Base-by-base conservation (phyloP, 2,797 vertebrate species). In the Dryobates pubescens region DNA sequence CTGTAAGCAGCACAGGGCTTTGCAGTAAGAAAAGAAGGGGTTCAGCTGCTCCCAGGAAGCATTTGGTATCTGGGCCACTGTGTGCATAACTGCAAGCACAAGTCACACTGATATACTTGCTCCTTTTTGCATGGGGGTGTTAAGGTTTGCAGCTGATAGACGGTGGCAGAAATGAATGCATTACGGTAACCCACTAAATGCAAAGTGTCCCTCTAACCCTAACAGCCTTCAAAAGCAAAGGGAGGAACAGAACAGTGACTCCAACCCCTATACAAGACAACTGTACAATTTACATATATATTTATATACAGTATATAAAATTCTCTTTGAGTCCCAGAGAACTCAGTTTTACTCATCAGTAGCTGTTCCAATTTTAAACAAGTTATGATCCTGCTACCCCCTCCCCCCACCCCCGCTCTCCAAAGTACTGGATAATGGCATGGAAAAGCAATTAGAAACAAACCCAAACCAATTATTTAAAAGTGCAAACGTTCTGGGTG, bases 241-340 rank as follows among this genome's bases (percentile, higher is more conserved):
- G 73, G 70, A 95, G 63, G 82, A 92, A 81, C 30, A 79, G 91
- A 95, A 97, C 86, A 96, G 93, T 88, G 93, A 97, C 90, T 94
- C 93, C 94, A 97, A 96, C 18, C 65, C 96, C 97, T 98, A 96
- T 98, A 98, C 97, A 98, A 97, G 95, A 97, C 97, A 96, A 97
- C 97, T 98, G 97, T 98, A 98, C 97, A 98, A 98, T 98, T 98
- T 97, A 98, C 98, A 98, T 97, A 98, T 97, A 97, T 97, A 98
- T 97, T 97, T 98, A 98, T 98, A 97, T 98, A 98, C 98, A 98
- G 97, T 96, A 97, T 97, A 97, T 97, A 97, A 97, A 97, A 94
- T 97, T 97, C 91, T 97, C 96, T 96, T 96, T 88, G 89, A 97
- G 93, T 96, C 92, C 93, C 93, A 90, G 57, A 69, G 93, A 97